phyloP scores from a whole-genome alignment of 1,140 invertebrate genomes.

The Cyphomyrmex costatus region DNA sequence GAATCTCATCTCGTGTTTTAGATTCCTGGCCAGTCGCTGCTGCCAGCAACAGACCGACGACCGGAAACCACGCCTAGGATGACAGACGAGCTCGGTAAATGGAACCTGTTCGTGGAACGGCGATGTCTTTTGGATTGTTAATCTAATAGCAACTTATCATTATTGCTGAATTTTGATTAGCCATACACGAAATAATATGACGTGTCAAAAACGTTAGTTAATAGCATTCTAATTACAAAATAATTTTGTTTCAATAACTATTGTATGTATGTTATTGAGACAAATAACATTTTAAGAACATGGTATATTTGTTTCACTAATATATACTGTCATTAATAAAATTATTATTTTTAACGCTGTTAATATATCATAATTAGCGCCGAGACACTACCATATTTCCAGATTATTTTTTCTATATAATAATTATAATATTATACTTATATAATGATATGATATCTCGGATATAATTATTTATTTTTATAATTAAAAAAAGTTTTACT shows the following conservation, averaged over 20 bases:
- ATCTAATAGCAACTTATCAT: conserved; percentile 4
- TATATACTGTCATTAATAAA: too few relatives aligned
- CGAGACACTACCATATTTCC: too few relatives aligned
- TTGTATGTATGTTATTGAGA: too few relatives aligned
- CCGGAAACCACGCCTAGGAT: conserved; percentile 77
- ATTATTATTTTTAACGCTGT: too few relatives aligned
- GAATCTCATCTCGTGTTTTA: conserved; percentile 70
- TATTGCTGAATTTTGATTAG: not conserved
- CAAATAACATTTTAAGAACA: too few relatives aligned
- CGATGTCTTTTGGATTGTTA: conserved; percentile 13
- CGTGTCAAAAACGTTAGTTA: too few relatives aligned
- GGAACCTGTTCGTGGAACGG: not conserved
- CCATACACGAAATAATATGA: too few relatives aligned
- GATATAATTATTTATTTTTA: not conserved
- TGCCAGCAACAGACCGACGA: conserved; percentile 74
- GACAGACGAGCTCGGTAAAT: conserved; percentile 37
- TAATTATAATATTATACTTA: not conserved
- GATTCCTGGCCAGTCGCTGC: conserved; percentile 76
- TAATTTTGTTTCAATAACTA: too few relatives aligned
- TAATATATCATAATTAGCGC: too few relatives aligned
- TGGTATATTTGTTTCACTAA: too few relatives aligned
- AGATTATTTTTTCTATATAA: not conserved
- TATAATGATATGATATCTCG: not conserved
- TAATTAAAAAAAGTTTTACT: not conserved
- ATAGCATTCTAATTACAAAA: too few relatives aligned